phyloP scores from a whole-genome alignment of 2,888 invertebrate species.

The Ophion obscuratus region DNA sequence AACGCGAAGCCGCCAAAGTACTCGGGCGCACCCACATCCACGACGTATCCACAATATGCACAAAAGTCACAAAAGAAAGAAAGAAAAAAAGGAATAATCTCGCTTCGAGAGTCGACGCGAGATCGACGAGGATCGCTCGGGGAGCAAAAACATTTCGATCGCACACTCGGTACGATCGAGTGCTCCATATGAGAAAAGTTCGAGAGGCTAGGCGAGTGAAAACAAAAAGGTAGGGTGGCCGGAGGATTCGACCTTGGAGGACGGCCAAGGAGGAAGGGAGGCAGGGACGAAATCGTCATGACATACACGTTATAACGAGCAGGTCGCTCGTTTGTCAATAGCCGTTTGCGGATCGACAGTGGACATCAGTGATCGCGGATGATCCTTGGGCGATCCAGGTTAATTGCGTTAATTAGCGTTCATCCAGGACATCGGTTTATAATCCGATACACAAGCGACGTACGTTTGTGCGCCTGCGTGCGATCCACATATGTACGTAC shows the following conservation, averaged over 20 bases:
- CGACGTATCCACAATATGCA: not conserved
- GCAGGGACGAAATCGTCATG: too few relatives aligned
- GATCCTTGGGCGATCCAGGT: conserved; percentile 45
- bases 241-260: not conserved
- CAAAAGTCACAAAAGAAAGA: too few relatives aligned
- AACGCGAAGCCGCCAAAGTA: conserved; percentile 29
- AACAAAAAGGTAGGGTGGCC: not conserved
- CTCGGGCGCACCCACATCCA: not conserved
- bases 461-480: not conserved
- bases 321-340: conserved; percentile 19
- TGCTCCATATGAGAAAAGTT: conserved; percentile 47
- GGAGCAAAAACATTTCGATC: conserved; percentile 3
- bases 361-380: conserved; percentile 28
- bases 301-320: conserved; percentile 7
- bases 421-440: conserved; percentile 53
- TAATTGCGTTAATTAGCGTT: conserved; percentile 69
- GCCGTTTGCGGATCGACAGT: conserved; percentile 5
- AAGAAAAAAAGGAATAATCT: not conserved
- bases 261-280: not conserved
- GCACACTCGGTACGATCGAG: not conserved
- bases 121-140: not conserved
- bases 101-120: not conserved
- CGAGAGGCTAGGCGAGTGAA: not conserved
- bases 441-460: not conserved
- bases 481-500: not conserved